These are phyloP conservation scores for Piaya cayana DNA, from an alignment of 2,113 vertebrate species.

Conservation along the genomic window DNA sequence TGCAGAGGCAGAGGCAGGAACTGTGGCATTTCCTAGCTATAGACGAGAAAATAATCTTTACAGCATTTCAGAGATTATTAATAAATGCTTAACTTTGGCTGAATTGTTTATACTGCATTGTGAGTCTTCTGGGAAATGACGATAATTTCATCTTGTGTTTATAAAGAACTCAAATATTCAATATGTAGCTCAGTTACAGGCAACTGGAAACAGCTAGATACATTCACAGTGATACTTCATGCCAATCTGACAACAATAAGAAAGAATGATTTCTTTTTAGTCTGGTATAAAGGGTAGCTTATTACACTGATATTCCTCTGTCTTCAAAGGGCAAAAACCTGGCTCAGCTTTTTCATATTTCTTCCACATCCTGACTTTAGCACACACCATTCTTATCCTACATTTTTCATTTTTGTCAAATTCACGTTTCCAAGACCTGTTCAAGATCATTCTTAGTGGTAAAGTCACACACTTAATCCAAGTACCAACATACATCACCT, in stretches of 20 bases:
- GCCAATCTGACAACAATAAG: slow-evolving; percentile 13
- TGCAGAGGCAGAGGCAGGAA: neutral
- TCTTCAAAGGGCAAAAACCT: slow-evolving; percentile 54
- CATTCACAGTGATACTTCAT: neutral
- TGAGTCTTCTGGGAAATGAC: neutral
- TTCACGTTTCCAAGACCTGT: neutral
- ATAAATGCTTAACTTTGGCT: neutral
- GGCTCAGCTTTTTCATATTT: slow-evolving; percentile 1
- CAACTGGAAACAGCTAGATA: neutral
- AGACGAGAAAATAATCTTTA: slow-evolving; percentile 3
- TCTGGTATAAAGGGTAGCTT: slow-evolving; percentile 28
- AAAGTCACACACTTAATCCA: neutral
- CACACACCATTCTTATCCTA: neutral
- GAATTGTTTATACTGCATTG: neutral
- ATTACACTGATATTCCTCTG: neutral
- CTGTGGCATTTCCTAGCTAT: neutral
- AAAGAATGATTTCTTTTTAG: slow-evolving; percentile 37
- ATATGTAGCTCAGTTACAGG: neutral
- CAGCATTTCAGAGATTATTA: neutral
- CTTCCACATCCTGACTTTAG: neutral
- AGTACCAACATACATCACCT: neutral
- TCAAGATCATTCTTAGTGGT: neutral
- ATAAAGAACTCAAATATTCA: slow-evolving; percentile 7
- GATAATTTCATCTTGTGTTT: slow-evolving; percentile 7
- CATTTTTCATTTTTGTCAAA: neutral